These are phyloP conservation scores for Agrilus cyanescens DNA, from an alignment of 2,888 invertebrate genomes.

Conservation along the genomic window DNA sequence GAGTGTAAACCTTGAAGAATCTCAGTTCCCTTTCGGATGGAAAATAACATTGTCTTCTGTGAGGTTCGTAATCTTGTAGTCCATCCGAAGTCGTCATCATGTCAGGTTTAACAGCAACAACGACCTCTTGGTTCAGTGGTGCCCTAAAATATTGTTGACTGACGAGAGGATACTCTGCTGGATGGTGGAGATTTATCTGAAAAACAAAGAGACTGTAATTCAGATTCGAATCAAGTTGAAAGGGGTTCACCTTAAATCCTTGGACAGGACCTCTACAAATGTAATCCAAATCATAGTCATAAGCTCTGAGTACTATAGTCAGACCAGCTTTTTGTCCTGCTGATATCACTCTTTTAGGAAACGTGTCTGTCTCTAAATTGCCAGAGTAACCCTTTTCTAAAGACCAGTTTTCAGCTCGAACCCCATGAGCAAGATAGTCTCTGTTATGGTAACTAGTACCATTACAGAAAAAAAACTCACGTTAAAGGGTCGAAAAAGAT, in stretches of 20 bases:
- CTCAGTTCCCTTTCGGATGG: slow-evolving; percentile 50
- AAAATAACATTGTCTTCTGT: slow-evolving; percentile 57
- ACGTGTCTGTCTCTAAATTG: slow-evolving; percentile 43
- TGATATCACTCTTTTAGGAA: slow-evolving; percentile 53
- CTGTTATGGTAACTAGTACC: slow-evolving; percentile 17
- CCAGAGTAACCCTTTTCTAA: slow-evolving; percentile 51
- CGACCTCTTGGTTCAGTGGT: slow-evolving; percentile 57
- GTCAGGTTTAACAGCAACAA: slow-evolving; percentile 60
- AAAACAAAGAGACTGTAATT: slow-evolving; percentile 8
- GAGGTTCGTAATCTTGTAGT: slow-evolving; percentile 49
- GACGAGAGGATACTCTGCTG: slow-evolving; percentile 54
- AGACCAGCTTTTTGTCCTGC: slow-evolving; percentile 57
- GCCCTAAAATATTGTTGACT: slow-evolving; percentile 59
- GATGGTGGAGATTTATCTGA: slow-evolving; percentile 54
- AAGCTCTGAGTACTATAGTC: slow-evolving; percentile 47
- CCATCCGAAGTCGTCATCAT: slow-evolving; percentile 64
- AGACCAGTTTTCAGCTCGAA: slow-evolving; percentile 42
- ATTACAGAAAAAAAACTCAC: slow-evolving; percentile 7
- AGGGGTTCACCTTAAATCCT: slow-evolving; percentile 52
- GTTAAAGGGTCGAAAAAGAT: not conserved
- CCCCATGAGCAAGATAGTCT: slow-evolving; percentile 25
- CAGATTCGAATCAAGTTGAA: not conserved
- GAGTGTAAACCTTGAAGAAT: slow-evolving; percentile 58
- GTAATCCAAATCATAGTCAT: slow-evolving; percentile 51
- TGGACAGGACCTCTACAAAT: slow-evolving; percentile 61